Evolutionary conservation across 2,113 vertebrate genomes (phyloP).

Genomic region (Terrapene triunguis): DNA sequence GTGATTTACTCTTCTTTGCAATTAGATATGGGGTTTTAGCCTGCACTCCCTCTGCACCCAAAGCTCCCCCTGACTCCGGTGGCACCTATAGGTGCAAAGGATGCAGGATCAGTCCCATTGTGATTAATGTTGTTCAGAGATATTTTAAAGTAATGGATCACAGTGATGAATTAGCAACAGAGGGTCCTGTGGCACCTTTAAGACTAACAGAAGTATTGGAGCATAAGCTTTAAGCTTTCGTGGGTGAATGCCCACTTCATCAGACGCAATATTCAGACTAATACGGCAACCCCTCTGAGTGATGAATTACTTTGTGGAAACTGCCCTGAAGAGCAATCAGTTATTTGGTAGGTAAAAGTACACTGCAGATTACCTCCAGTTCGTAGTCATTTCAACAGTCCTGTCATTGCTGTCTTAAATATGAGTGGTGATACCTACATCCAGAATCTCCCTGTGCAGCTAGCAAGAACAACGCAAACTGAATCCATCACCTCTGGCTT

Average conservation of each 20-base stretch:
- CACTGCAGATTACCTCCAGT: background rate
- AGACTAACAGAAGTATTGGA: too few relatives aligned
- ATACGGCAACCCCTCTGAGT: background rate
- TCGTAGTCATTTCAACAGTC: background rate
- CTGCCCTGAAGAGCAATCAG: background rate
- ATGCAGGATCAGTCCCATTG: background rate
- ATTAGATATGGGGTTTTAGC: background rate
- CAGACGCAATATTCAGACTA: too few relatives aligned
- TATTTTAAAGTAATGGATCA: background rate
- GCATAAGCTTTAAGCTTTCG: too few relatives aligned
- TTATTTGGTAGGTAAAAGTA: background rate
- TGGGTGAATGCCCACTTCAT: too few relatives aligned
- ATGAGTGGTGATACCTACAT: background rate
- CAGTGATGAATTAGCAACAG: background rate
- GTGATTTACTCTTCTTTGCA: background rate
- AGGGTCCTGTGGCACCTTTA: too few relatives aligned
- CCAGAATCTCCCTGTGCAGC: background rate
- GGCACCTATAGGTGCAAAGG: background rate
- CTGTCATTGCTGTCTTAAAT: background rate
- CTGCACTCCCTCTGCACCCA: too few relatives aligned
- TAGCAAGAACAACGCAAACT: background rate
- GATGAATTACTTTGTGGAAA: background rate
- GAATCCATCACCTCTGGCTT: background rate
- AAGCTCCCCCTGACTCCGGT: background rate
- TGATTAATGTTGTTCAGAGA: background rate